phyloP scores from a whole-genome alignment of 2,113 vertebrate species.

The Turnix velox region DNA sequence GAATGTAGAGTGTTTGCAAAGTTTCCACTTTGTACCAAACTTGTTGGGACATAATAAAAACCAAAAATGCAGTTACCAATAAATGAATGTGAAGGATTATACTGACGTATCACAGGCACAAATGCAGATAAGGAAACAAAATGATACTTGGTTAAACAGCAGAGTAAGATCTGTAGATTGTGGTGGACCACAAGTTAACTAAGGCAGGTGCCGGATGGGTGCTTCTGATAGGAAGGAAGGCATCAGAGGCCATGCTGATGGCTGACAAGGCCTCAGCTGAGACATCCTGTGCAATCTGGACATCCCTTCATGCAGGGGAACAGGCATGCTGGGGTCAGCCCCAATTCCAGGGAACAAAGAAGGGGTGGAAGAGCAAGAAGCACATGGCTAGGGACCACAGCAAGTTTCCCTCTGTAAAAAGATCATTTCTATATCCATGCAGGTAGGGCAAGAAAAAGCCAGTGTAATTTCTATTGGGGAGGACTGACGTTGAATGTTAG shows the following conservation, averaged over 20 bases:
- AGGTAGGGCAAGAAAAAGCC: not conserved
- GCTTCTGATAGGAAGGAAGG: not conserved
- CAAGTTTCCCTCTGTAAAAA: not conserved
- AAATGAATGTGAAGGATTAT: not conserved
- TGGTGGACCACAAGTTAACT: not conserved
- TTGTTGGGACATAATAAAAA: not conserved
- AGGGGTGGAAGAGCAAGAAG: not conserved
- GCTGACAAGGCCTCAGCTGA: not conserved
- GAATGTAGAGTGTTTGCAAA: not conserved
- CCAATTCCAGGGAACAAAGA: not conserved
- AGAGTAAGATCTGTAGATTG: not conserved
- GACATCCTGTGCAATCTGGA: too few species aligned
- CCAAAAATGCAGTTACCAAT: not conserved
- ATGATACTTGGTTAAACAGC: not conserved
- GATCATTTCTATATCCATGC: not conserved
- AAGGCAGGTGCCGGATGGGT: not conserved
- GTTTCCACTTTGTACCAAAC: not conserved
- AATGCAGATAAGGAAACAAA: not conserved
- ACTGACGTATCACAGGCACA: not conserved
- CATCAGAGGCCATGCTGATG: not conserved
- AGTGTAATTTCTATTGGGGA: not conserved
- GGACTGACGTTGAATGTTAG: too few species aligned
- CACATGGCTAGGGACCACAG: not conserved
- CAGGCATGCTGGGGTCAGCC: not conserved
- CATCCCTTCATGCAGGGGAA: not conserved